Base-by-base conservation (phyloP, 2,888 invertebrate genomes). In the Myathropa florea region DNA sequence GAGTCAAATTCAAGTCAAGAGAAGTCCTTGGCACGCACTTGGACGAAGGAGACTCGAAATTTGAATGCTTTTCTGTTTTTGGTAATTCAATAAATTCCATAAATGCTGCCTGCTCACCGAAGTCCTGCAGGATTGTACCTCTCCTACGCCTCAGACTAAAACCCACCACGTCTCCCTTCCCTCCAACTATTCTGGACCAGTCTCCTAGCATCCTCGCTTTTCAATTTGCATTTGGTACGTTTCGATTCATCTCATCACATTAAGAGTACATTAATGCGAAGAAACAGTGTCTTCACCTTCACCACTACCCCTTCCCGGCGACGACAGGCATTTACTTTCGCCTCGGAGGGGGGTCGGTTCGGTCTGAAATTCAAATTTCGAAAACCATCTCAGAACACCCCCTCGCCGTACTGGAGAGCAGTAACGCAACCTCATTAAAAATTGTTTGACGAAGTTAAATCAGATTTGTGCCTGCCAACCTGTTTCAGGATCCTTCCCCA, bases 371-470 rank as follows among this genome's bases (percentile, higher is more conserved):
- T 57, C 57, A 57, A 57, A 57, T 57, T 57, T 57, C 12, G 57
- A 26, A 23, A 57, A 57, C n/a, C 57, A 57, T 57, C 57, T 57
- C 24, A 24, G 3, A 24, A 24, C 23, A 9, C 23, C 14, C 23
- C 14, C 57, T 9, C 46, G n/a, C 46, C 46, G 1, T 6, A 2
- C 18, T 21, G 23, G 12, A 7, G 24, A 57, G 24, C 24, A 24
- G 12, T 24, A 57, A 57, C 23, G 57, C 57, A 57, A 57, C 57
- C 57, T 57, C 57, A 57, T 57, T 57, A 57, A 57, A 57, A 57
- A 14, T 57, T 57, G 57, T 57, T 57, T 57, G 57, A 57, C 57
- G 23, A 57, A 57, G 57, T 57, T 57, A 57, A 57, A 57, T 57
- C 57, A 57, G 57, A 57, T 57, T 57, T 57, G 24, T 57, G n/a